Base-by-base conservation (phyloP, 2,888 invertebrate species). In the Venustoraphidia nigricollis region DNA sequence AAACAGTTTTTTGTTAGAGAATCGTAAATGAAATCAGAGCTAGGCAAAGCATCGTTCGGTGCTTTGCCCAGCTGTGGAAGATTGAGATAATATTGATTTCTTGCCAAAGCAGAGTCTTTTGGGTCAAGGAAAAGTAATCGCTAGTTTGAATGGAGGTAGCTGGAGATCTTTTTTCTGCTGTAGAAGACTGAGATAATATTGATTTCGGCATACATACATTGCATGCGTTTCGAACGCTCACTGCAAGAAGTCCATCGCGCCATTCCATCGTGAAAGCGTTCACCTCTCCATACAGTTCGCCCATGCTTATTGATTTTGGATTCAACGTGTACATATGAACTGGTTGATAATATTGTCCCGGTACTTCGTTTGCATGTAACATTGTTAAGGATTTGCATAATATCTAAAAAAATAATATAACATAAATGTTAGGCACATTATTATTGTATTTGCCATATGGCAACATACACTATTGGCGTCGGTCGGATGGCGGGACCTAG, bases 221-320 rank as follows among this genome's bases (percentile, higher is more conserved):
- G 43, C 80, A 79, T 14, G 77, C 73, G 44, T 66, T 66, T 52
- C 81, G 66, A 53, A 80, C 76, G 59, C 76, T 77, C 35, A 75
- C 69, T 1, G 83, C 91, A 62, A 93, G 72, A 1, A 93, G 73
- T 0, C 93, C 93, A 62, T 93, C 93, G 56, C 79, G 81, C 93
- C 93, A 93, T 65, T 93, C 93, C 55, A 91, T 68, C 0, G 92
- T 90, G 55, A 83, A 76, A 10, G 79, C 68, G 65, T 90, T 85
- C 0, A 92, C 81, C 62, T 84, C 88, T 0, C 93, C 93, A 57
- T 92, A 93, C 10, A 93, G 66, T 65, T 93, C 91, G 13, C 90
- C 91, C 60, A 90, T 83, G 1, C 80, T 80, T 10, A 93, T 78
- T 36, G 91, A 84, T 66, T 93, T 93, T 0, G 93, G 93, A 64